A percentile compares a stretch with the other conserved stretches of the same genome.
Conservation (phyloP, 1,140 invertebrate genomes). For the Rhynchophorus ferrugineus region DNA sequence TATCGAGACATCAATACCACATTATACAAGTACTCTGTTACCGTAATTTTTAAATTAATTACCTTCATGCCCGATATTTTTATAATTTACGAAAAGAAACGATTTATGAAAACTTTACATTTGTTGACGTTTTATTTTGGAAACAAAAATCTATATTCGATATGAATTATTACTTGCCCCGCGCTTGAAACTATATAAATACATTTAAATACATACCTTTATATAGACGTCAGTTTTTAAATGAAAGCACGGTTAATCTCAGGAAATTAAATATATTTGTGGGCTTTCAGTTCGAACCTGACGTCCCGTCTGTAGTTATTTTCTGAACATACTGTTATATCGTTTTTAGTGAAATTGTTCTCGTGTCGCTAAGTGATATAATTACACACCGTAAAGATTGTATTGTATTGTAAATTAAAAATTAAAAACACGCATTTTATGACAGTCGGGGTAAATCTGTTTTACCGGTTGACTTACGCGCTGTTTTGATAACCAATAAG, state of each 20-base stretch:
- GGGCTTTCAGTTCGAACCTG: neutral
- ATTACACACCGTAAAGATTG: no score
- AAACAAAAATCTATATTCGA: no score
- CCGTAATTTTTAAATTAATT: neutral
- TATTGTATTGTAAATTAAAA: no score
- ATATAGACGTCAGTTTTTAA: conserved; percentile 5
- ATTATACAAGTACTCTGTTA: neutral
- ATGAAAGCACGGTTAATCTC: conserved; percentile 3
- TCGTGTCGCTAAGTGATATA: no score
- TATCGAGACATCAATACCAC: neutral
- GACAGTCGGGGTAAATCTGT: no score
- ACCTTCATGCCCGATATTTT: neutral
- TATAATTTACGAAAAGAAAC: neutral
- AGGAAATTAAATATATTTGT: conserved; percentile 5
- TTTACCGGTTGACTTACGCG: no score
- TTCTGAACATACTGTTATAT: neutral
- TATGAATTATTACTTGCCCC: no score
- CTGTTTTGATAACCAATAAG: no score
- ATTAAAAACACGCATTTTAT: no score
- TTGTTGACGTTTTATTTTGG: no score
- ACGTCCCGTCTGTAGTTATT: neutral
- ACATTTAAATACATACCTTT: no score
- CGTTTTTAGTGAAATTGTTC: neutral
- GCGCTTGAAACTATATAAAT: neutral
- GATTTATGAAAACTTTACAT: conserved; percentile 5